Base-by-base conservation (phyloP, 2,888 invertebrate species). In the Clistopyga incitator region DNA sequence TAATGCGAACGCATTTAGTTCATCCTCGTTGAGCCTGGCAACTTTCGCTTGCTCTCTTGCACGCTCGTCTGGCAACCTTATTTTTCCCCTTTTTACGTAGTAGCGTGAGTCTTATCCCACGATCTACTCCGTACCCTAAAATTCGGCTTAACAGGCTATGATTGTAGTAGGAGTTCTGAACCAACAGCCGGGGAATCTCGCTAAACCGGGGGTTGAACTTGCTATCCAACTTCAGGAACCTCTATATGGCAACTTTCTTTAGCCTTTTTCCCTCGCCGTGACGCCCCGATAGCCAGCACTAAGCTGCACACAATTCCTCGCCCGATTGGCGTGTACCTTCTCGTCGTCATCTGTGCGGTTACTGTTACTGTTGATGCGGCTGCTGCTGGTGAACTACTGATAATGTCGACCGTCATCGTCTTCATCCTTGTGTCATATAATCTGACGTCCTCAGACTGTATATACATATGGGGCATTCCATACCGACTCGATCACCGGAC, bases 61-160 rank as follows among this genome's bases (percentile, higher is more conserved):
- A 15, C 54, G 10, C 13, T 45, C 25, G 29, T 20, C 6, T 42
- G 59, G 10, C 34, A 56, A 34, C 38, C 18, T 56, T 42, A 29
- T 13, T 20, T 25, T 47, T 11, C 23, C 42, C 23, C n/a, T 18
- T 18, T 29, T 25, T 29, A 15, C n/a, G 20, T 59, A 68, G 56
- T 50, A 47, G 68, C 68, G 47, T 59, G 68, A 77, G 59, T 18
- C 59, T 77, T 68, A 59, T 65, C 77, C 47, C n/a, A 25, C 29
- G 11, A 59, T 72, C 56, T 29, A 23, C 23, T 45, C 18, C 18
- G 25, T n/a, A n/a, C 59, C n/a, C 72, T 38, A 59, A 56, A 59
- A 72, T 72, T 72, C 59, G 25, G 45, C 29, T 42, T 72, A 6
- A n/a, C 8, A 47, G 56, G n/a, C n/a, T 6, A 23, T 20, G 25